These are phyloP conservation scores for Antheraea assamensis DNA, from an alignment of 2,888 invertebrate species.

Conservation along the genomic window DNA sequence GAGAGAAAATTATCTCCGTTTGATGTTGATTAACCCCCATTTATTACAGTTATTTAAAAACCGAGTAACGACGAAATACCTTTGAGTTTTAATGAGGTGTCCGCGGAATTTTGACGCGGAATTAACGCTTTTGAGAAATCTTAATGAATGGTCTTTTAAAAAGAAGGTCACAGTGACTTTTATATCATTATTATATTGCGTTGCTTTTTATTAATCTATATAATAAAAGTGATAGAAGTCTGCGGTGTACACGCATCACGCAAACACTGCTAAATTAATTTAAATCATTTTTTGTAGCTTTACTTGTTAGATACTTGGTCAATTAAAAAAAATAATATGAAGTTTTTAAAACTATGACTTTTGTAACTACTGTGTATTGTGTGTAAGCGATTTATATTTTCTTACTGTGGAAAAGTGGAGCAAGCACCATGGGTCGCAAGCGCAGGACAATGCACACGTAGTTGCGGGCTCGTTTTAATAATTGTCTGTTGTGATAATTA, in stretches of 20 bases:
- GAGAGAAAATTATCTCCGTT: constrained; percentile 62
- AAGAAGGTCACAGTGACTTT: constrained; percentile 9
- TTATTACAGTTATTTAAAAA: constrained; percentile 62
- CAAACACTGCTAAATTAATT: too few species aligned
- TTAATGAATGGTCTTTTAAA: constrained; percentile 10
- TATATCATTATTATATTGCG: constrained; percentile 15
- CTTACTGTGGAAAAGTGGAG: too few species aligned
- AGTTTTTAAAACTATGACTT: too few species aligned
- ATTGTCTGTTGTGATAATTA: neutral
- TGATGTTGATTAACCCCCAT: constrained; percentile 70
- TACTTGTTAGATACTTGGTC: too few species aligned
- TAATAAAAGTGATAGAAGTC: too few species aligned
- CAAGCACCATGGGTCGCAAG: too few species aligned
- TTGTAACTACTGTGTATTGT: too few species aligned
- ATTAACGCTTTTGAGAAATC: constrained; percentile 38
- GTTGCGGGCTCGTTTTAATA: neutral
- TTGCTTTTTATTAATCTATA: neutral
- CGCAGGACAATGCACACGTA: too few species aligned
- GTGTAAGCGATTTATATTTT: too few species aligned
- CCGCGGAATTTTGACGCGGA: constrained; percentile 45
- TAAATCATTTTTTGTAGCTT: too few species aligned
- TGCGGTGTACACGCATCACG: too few species aligned
- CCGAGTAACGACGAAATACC: constrained; percentile 50
- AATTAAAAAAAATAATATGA: too few species aligned
- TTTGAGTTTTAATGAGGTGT: constrained; percentile 58